Percentiles rank a stretch among this genome's conserved stretches.
Evolutionary conservation across 2,113 vertebrate species (phyloP).

Genomic region (Saccopteryx leptura): DNA sequence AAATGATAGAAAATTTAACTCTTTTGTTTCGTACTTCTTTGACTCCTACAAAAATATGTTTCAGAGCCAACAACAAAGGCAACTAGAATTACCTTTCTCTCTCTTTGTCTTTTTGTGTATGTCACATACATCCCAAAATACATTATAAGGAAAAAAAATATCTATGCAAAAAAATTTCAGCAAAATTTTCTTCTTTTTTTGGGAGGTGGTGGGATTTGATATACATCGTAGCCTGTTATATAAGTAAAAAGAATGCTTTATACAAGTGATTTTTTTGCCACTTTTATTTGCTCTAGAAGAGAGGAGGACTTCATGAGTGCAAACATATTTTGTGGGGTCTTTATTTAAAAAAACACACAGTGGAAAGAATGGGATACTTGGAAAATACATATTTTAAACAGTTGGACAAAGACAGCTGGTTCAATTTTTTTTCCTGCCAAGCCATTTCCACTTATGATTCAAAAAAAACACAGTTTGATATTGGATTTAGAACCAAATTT

Average conservation of each 20-base stretch:
- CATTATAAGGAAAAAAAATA: constrained; percentile 27
- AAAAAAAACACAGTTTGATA: constrained; percentile 78
- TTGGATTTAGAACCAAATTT: constrained; percentile 75
- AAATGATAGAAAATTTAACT: constrained; percentile 4
- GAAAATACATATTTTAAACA: constrained; percentile 81
- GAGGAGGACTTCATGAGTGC: constrained; percentile 58
- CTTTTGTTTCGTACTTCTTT: constrained; percentile 23
- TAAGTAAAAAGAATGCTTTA: constrained; percentile 49
- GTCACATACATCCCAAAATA: neutral
- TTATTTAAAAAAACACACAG: constrained; percentile 39
- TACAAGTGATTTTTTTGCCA: neutral
- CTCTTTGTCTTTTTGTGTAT: neutral
- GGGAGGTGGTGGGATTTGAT: neutral
- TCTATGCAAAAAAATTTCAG: neutral
- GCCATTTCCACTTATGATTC: constrained; percentile 79
- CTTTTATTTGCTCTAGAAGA: constrained; percentile 32
- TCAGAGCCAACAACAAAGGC: neutral
- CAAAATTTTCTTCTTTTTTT: neutral
- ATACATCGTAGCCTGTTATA: neutral
- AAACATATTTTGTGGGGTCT: constrained; percentile 74
- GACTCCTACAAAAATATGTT: constrained; percentile 33
- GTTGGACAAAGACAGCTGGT: constrained; percentile 73
- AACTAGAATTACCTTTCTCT: neutral
- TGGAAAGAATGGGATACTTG: constrained; percentile 80
- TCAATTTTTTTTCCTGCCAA: constrained; percentile 79